Evolutionary conservation across 1,140 invertebrate genomes (phyloP).

Genomic region (Andrena cerasifolii): DNA sequence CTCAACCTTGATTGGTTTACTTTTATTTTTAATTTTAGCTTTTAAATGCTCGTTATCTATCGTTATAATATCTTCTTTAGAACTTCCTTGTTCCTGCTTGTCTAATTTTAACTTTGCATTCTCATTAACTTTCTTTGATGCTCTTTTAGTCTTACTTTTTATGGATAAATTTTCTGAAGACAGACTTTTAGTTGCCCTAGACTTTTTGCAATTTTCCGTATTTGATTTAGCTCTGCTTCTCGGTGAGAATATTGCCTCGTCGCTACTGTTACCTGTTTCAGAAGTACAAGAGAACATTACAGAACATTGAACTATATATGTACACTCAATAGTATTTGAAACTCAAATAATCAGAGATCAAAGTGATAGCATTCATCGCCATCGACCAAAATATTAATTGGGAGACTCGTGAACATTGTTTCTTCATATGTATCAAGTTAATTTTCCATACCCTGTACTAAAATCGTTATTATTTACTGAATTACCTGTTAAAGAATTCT

Average conservation of each 20-base stretch:
- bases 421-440: constrained; percentile 68
- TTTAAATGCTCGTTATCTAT: neutral
- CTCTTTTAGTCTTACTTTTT: constrained; percentile 5
- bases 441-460: neutral
- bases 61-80: constrained; percentile 4
- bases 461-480: neutral
- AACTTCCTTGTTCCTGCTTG: constrained; percentile 19
- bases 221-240: constrained; percentile 41
- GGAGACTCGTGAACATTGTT: constrained; percentile 74
- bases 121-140: neutral
- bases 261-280: constrained; percentile 34
- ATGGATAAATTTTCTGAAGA: neutral
- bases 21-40: neutral
- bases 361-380: constrained; percentile 80
- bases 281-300: constrained; percentile 36
- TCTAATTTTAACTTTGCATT: neutral
- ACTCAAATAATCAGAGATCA: constrained; percentile 77
- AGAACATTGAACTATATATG: constrained; percentile 4
- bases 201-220: constrained; percentile 35
- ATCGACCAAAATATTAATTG: constrained; percentile 71
- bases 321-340: constrained; percentile 10
- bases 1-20: neutral
- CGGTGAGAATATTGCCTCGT: constrained; percentile 62
- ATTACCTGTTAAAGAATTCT: constrained; percentile 61
- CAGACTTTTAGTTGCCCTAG: neutral